Conservation (phyloP, 2,113 vertebrate genomes). For the Chamaetylas fuelleborni region DNA sequence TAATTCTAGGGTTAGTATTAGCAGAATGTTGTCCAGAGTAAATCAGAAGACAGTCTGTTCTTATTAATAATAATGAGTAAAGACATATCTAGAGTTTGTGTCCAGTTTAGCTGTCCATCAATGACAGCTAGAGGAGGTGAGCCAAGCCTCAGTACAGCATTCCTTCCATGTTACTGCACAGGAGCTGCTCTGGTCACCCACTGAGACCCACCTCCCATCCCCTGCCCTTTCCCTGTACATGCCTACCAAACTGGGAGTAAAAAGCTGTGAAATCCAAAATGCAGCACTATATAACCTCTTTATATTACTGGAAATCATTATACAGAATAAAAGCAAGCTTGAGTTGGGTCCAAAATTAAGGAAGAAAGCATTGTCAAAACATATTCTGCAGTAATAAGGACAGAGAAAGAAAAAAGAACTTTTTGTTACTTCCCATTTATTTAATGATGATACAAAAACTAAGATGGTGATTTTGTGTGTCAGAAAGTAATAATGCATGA, state of each 20-base stretch:
- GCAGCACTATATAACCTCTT: not conserved
- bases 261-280: not conserved
- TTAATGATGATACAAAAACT: slow-evolving; percentile 34
- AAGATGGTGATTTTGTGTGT: slow-evolving; percentile 1
- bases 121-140: not conserved
- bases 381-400: slow-evolving; percentile 4
- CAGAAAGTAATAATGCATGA: not conserved
- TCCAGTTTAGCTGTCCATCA: not conserved
- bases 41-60: not conserved
- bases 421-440: slow-evolving; percentile 30
- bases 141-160: not conserved
- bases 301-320: not conserved
- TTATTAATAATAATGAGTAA: not conserved
- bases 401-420: not conserved
- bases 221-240: not conserved
- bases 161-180: not conserved
- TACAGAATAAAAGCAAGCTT: not conserved
- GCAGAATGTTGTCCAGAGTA: not conserved
- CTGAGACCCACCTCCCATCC: not conserved
- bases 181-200: not conserved
- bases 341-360: not conserved
- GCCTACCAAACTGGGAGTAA: not conserved
- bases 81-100: not conserved
- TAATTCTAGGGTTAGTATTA: not conserved
- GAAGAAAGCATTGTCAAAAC: slow-evolving; percentile 6